Conservation (phyloP, 2,888 invertebrate genomes). For the Melieria crassipennis region DNA sequence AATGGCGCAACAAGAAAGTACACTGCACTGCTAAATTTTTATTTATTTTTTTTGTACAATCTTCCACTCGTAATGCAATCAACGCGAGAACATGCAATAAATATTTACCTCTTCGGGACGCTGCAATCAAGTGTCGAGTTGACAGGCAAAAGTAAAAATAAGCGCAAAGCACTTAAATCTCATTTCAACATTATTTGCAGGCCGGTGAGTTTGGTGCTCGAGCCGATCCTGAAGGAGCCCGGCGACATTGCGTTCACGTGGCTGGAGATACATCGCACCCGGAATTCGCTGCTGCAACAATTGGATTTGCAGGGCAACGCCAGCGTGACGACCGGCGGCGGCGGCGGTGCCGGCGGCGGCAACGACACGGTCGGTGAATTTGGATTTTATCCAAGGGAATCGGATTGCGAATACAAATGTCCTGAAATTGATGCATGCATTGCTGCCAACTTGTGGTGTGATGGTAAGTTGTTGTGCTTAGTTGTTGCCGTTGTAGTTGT, state of each 20-base stretch:
- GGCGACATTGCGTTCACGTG: conserved; percentile 81
- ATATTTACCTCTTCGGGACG: no score
- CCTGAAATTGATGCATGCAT: conserved; percentile 83
- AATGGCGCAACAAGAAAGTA: no score
- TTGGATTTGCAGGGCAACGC: conserved; percentile 66
- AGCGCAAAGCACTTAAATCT: not conserved
- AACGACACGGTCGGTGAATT: conserved; percentile 65
- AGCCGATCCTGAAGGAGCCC: conserved; percentile 77
- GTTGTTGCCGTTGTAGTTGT: not conserved
- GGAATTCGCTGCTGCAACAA: conserved; percentile 72
- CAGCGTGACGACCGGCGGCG: conserved; percentile 47
- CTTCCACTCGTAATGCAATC: no score
- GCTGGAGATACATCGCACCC: conserved; percentile 77
- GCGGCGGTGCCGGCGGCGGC: conserved; percentile 45
- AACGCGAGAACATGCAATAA: no score
- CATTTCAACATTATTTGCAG: conserved; percentile 48
- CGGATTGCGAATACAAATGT: conserved; percentile 73
- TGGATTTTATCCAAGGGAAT: conserved; percentile 66
- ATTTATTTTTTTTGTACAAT: no score
- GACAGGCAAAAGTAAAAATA: no score
- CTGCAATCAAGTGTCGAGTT: no score
- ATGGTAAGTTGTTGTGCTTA: conserved; percentile 68
- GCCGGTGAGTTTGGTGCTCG: conserved; percentile 73
- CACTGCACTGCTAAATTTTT: no score
- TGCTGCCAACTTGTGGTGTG: conserved; percentile 78